Base-by-base conservation (phyloP, 2,888 invertebrate genomes). In the Tholera decimalis region DNA sequence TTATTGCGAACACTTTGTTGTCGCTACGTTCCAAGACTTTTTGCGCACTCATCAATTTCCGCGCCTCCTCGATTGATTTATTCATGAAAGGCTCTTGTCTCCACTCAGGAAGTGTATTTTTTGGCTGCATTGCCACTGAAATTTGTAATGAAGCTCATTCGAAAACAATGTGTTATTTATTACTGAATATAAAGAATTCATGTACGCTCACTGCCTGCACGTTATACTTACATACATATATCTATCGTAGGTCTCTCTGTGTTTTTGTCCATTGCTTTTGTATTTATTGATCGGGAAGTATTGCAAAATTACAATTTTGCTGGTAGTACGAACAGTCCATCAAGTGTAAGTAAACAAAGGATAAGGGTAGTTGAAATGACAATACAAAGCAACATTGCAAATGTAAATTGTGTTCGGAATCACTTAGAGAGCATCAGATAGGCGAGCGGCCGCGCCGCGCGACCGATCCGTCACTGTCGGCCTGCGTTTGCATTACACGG, bases 371-470 rank as follows among this genome's bases (percentile, higher is more conserved):
- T 87, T 86, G 82, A 90, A 92, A 93, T 91, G 91, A 93, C 92
- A 94, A 93, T 92, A 90, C 92, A 88, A 87, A 91, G 88, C 91
- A 89, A 88, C 90, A 87, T 92, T 87, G 92, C 91, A 90, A 92
- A 94, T 93, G 93, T 93, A 93, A 93, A 94, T 94, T 91, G 90
- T 87, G 90, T 88, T 91, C 88, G 89, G 92, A 94, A 94, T 94
- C 93, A 93, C 93, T 93, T 93, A 91, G 92, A 92, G 93, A 90
- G 91, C 93, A 95, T 95, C 95, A 94, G 94, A 95, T 94, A 94
- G 92, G 89, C 91, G 90, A 88, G 91, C 91, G 72, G 50, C 73
- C 73, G 72, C 72, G 89, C 90, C 90, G 91, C 86, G 91, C 91
- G 89, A 87, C 92, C 95, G 94, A 95, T 95, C 93, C 93, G 93